phyloP scores from a whole-genome alignment of 1,140 invertebrate species.

The Piezodorus guildinii region DNA sequence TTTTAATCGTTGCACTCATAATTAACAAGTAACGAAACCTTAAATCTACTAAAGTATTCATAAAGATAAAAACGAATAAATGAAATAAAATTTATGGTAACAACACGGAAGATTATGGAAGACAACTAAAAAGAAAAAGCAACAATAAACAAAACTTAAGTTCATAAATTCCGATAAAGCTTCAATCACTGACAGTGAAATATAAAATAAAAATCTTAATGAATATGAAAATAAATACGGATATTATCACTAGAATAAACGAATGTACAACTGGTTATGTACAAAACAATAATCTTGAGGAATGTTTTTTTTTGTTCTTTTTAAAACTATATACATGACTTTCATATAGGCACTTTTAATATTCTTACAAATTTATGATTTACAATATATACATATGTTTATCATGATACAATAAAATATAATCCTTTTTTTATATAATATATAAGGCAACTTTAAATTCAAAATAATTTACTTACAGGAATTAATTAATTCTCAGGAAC shows the following conservation, averaged over 20 bases:
- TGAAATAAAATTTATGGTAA: not conserved
- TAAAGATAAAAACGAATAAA: too few species aligned
- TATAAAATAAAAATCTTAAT: not conserved
- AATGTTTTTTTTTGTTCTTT: constrained; percentile 2
- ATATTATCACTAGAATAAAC: not conserved
- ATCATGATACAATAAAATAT: not conserved
- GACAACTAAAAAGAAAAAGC: constrained; percentile 2
- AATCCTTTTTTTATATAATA: not conserved
- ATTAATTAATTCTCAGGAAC: not conserved
- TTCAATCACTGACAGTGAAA: not conserved
- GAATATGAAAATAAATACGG: not conserved
- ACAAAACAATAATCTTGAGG: not conserved
- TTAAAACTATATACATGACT: constrained; percentile 3
- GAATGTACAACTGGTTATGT: not conserved
- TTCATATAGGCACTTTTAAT: constrained; percentile 7
- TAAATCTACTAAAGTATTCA: too few species aligned
- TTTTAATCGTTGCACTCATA: too few species aligned
- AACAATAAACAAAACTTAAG: not conserved
- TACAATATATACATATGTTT: constrained; percentile 9
- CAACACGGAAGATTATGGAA: not conserved
- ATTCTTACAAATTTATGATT: not conserved
- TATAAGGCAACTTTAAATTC: not conserved
- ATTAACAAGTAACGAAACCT: too few species aligned
- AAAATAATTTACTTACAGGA: not conserved
- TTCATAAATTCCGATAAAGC: not conserved